Conservation (phyloP, 2,113 vertebrate species). For the Nothoprocta perdicaria region DNA sequence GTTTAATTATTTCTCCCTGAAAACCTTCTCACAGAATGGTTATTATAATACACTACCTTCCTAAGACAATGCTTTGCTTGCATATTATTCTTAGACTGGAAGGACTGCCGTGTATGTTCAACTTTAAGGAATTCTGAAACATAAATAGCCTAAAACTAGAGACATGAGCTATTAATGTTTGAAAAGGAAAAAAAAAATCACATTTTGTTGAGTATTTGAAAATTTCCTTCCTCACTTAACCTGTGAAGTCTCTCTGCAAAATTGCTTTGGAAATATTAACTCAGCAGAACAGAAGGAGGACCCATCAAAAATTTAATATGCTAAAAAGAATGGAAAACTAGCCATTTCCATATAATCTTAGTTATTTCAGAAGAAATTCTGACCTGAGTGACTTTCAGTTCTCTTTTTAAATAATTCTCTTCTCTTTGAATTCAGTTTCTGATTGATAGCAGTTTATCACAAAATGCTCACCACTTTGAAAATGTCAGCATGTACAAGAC, state of each 20-base stretch:
- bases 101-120: not conserved
- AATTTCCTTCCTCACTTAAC: not conserved
- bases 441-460: not conserved
- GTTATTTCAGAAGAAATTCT: not conserved
- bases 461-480: not conserved
- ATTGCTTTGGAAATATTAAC: not conserved
- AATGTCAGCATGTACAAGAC: not conserved
- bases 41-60: not conserved
- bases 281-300: not conserved
- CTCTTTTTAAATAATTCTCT: not conserved
- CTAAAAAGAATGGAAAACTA: not conserved
- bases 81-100: not conserved
- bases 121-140: not conserved
- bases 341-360: not conserved
- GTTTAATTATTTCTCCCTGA: not conserved
- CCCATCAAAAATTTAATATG: not conserved
- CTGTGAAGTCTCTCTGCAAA: not conserved
- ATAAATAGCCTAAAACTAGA: not conserved
- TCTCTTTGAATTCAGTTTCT: not conserved
- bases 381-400: not conserved
- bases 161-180: not conserved
- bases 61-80: not conserved
- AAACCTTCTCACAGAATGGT: not conserved
- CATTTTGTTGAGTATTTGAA: not conserved
- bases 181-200: slow-evolving; percentile 1